Percentiles rank a stretch among this genome's conserved stretches.
Conservation (phyloP, 2,888 invertebrate genomes). For the Anthrax anthrax region DNA sequence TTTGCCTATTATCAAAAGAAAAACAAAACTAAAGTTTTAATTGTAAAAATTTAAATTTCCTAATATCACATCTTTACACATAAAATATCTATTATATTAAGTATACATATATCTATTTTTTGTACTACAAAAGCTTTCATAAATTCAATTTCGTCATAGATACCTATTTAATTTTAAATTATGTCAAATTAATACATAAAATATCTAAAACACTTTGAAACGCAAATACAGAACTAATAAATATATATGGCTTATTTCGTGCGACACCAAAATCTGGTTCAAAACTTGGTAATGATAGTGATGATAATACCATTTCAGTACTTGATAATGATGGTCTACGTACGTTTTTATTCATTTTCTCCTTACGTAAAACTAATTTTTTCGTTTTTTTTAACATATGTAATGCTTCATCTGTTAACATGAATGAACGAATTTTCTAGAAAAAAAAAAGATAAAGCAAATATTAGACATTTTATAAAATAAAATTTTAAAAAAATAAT, state of each 20-base stretch:
- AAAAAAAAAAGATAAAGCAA: not conserved
- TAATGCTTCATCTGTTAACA: slow-evolving; percentile 30
- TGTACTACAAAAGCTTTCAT: no score
- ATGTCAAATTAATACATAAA: slow-evolving; percentile 19
- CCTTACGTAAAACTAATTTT: slow-evolving; percentile 32
- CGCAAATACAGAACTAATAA: slow-evolving; percentile 31
- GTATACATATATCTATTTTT: no score
- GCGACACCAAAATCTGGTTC: slow-evolving; percentile 33
- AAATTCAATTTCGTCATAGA: no score
- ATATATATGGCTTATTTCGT: slow-evolving; percentile 27
- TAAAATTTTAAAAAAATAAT: no score
- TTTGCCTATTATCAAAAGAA: no score
- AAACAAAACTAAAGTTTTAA: no score
- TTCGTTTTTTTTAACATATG: slow-evolving; percentile 33
- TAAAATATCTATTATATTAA: no score
- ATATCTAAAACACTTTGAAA: slow-evolving; percentile 29
- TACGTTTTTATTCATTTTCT: slow-evolving; percentile 32
- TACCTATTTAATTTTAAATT: no score
- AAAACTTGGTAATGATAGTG: slow-evolving; percentile 25
- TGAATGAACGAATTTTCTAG: slow-evolving; percentile 30
- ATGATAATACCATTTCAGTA: not conserved
- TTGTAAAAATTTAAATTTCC: no score
- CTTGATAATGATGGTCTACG: slow-evolving; percentile 18
- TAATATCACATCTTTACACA: no score
- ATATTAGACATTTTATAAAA: not conserved